Conservation (phyloP, 1,140 invertebrate species). For the Halesus radiatus region DNA sequence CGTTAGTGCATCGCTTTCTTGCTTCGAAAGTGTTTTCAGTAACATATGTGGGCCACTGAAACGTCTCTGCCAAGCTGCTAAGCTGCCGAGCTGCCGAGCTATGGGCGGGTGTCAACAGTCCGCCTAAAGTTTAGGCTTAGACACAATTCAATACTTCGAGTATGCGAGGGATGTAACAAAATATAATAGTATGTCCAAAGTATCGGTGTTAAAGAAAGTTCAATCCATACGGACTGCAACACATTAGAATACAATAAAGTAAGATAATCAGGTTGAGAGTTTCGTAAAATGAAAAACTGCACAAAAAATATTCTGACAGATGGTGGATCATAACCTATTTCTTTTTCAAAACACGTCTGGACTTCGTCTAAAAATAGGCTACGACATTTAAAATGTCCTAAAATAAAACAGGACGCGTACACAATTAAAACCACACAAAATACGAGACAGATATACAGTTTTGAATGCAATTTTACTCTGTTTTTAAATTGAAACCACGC, state of each 20-base stretch:
- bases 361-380: neutral
- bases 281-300: neutral
- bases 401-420: constrained; percentile 3
- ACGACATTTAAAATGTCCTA: constrained; percentile 17
- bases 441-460: neutral
- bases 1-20: too few relatives aligned
- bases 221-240: neutral
- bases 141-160: neutral
- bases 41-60: too few relatives aligned
- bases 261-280: too few relatives aligned
- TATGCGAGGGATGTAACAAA: neutral
- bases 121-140: too few relatives aligned
- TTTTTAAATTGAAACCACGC: neutral
- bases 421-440: neutral
- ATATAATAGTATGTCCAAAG: neutral
- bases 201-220: neutral
- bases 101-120: too few relatives aligned
- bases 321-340: constrained; percentile 27
- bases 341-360: neutral
- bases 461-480: neutral
- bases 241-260: too few relatives aligned
- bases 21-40: too few relatives aligned
- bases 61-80: too few relatives aligned
- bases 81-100: too few relatives aligned
- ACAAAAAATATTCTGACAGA: constrained; percentile 25